phyloP scores from a whole-genome alignment of 64 coral and sea anemone genomes.

The Cladopsammia gracilis region DNA sequence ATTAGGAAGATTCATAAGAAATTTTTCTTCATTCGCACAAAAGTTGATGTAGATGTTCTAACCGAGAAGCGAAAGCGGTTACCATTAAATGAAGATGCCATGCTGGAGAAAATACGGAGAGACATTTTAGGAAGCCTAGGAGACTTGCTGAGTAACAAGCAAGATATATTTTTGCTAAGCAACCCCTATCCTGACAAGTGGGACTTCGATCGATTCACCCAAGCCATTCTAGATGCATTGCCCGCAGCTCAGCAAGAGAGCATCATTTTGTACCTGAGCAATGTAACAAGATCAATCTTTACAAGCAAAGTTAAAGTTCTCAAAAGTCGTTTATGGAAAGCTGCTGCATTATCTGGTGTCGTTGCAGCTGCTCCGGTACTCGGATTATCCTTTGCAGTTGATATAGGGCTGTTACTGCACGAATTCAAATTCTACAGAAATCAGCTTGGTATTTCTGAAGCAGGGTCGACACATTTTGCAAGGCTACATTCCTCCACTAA shows the following conservation, averaged over 20 bases:
- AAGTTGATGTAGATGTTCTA: too few relatives aligned
- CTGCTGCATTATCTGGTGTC: background rate
- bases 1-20: too few relatives aligned
- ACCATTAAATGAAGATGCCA: too few relatives aligned
- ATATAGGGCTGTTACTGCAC: background rate
- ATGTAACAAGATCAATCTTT: too few relatives aligned
- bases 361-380: background rate
- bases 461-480: background rate
- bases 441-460: constrained; percentile 34
- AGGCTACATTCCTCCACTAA: background rate
- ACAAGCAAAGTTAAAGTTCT: too few relatives aligned
- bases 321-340: background rate
- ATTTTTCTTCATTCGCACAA: too few relatives aligned
- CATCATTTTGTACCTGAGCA: background rate
- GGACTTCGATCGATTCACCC: constrained; percentile 24
- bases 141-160: too few relatives aligned
- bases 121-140: too few relatives aligned
- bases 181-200: too few relatives aligned
- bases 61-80: too few relatives aligned
- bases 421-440: constrained; percentile 17
- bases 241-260: background rate
- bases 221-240: constrained; percentile 18
- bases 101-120: too few relatives aligned
- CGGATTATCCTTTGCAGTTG: constrained; percentile 25
- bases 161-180: too few relatives aligned